Evolutionary conservation across 2,797 vertebrate species (phyloP).

Genomic region (Erpetoichthys calabaricus): DNA sequence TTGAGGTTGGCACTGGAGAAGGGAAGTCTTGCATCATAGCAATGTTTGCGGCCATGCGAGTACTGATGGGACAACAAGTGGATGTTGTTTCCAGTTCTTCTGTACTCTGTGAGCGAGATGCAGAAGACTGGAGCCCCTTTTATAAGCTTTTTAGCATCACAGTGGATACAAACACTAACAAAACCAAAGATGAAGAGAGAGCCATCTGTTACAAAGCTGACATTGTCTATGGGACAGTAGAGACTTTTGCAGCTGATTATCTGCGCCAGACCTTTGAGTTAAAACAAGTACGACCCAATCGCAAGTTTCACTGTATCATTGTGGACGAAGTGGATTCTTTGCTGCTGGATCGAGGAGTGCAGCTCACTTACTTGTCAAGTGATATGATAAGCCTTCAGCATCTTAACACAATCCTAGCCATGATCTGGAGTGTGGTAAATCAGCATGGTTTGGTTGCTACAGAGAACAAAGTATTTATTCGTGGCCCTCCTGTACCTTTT

Average conservation of each 20-base stretch:
- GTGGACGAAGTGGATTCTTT: constrained; percentile 38
- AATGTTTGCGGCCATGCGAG: constrained; percentile 39
- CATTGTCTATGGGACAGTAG: constrained; percentile 34
- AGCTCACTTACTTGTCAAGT: constrained; percentile 31
- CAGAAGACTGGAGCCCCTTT: constrained; percentile 7
- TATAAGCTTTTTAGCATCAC: constrained; percentile 11
- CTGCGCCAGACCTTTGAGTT: constrained; percentile 30
- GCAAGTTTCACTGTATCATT: constrained; percentile 25
- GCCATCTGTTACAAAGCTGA: constrained; percentile 15
- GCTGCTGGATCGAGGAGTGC: constrained; percentile 29
- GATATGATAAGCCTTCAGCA: constrained; percentile 29
- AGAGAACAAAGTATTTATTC: constrained; percentile 8
- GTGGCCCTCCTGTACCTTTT: constrained; percentile 22
- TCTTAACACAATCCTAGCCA: constrained; percentile 24
- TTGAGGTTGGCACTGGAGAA: constrained; percentile 39
- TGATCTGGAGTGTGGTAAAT: constrained; percentile 27
- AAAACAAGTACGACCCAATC: constrained; percentile 25
- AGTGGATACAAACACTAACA: constrained; percentile 13
- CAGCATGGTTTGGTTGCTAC: constrained; percentile 10
- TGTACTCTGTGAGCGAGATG: constrained; percentile 14
- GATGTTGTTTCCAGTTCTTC: constrained; percentile 30
- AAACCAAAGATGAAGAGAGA: constrained; percentile 8
- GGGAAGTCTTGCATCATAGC: constrained; percentile 43
- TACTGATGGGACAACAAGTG: constrained; percentile 16
- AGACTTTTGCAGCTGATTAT: constrained; percentile 27